Evolutionary conservation across 2,797 vertebrate genomes (phyloP).

Genomic region (Heteromormyrus szaboi): DNA sequence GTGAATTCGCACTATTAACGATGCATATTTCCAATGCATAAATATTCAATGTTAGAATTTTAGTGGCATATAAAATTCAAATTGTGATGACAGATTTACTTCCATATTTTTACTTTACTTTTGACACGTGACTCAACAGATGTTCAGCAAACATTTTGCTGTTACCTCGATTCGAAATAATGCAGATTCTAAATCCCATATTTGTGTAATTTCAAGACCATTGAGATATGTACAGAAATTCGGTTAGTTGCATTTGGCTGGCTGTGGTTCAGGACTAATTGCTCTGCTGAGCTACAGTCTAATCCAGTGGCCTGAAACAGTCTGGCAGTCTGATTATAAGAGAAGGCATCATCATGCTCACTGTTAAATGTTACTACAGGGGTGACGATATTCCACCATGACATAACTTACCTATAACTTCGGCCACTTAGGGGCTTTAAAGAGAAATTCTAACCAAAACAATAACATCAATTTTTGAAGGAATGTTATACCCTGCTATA

Average conservation of each 20-base stretch:
- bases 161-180: not conserved
- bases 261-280: constrained; percentile 22
- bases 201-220: not conserved
- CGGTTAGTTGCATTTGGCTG: not conserved
- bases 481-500: not conserved
- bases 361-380: constrained; percentile 47
- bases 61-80: too few relatives aligned
- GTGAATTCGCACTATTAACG: too few relatives aligned
- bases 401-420: not conserved
- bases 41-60: too few relatives aligned
- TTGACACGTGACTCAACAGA: not conserved
- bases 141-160: not conserved
- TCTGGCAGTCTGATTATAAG: constrained; percentile 29
- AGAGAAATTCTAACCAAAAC: not conserved
- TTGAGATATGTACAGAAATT: not conserved
- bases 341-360: constrained; percentile 28
- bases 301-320: constrained; percentile 35
- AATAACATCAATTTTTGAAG: not conserved
- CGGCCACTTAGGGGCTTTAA: not conserved
- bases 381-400: not conserved
- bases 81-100: too few relatives aligned
- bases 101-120: not conserved
- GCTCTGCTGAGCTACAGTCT: constrained; percentile 32
- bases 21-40: too few relatives aligned
- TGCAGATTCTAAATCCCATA: not conserved